phyloP scores from a whole-genome alignment of 2,797 vertebrate species.

The Novumbra hubbsi region DNA sequence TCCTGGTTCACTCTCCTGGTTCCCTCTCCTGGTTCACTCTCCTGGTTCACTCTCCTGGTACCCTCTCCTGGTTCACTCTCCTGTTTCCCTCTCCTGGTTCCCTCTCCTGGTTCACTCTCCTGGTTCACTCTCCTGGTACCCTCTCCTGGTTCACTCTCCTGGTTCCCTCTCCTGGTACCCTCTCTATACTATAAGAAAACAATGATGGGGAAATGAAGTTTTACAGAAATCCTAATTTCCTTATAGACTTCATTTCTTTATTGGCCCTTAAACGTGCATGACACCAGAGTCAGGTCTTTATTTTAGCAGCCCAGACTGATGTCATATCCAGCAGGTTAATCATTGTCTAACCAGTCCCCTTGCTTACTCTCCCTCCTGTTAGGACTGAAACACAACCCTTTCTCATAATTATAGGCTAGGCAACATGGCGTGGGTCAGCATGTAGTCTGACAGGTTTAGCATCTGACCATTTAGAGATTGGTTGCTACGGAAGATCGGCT shows the following conservation, averaged over 20 bases:
- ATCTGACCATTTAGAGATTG: no score
- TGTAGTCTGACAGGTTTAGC: no score
- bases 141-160: no score
- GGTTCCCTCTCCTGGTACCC: no score
- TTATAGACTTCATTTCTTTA: not conserved
- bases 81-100: no score
- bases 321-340: not conserved
- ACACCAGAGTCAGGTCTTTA: not conserved
- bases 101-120: no score
- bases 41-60: no score
- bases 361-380: not conserved
- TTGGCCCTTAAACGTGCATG: not conserved
- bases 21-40: no score
- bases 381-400: no score
- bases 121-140: slow-evolving; percentile 7
- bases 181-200: not conserved
- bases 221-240: not conserved
- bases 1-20: slow-evolving; percentile 7
- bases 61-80: slow-evolving; percentile 5
- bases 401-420: not conserved
- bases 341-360: not conserved
- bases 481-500: no score
- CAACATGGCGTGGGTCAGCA: not conserved
- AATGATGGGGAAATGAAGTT: not conserved
- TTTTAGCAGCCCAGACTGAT: not conserved